Evolutionary conservation across 2,797 vertebrate genomes (phyloP), one percentile per base, ranked within the genome.

Genomic region (Coregonus sp.): DNA sequence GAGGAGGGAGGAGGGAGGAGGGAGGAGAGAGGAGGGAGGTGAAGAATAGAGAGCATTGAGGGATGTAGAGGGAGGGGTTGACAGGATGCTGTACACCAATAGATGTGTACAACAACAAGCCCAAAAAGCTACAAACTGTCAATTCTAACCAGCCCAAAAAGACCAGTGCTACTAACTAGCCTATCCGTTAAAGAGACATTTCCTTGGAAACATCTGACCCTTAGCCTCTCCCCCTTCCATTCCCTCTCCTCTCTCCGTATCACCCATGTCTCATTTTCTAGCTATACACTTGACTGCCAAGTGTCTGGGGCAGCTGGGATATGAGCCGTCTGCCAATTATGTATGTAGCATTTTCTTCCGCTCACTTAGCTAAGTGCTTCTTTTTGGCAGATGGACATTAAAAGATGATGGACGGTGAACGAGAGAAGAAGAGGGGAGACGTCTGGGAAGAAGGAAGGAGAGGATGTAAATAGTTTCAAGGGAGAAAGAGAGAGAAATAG

Each of bases 351-450:
- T 85, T 92, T 89, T 89, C 88, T 91, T 89, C 87, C 78, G 86
- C 90, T 90, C 89, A 91, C 91, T 93, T 92, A 91, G 88, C 88
- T 91, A 93, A 94, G 93, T 92, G 93, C 89, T 89, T 85, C 86
- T 91, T 85, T 90, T 92, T 92, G 89, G 89, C 90, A 92, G 87
- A 89, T 78, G 75, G 72, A 88, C 89, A 90, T 90, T 92, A 93
- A 92, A 88, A 91, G 85, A 92, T 91, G 93, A 93, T 92, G 85
- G 89, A 94, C 85, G 84, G 88, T 81, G 20, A 72, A 75, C 4
- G 6, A 31, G 65, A 61, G 74, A 59, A 4, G 2, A n/a, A 59
- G 56, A 18, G 56, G 6, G 18, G 18, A 15, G 5, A 73, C 63
- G 66, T 35, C 16, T 37, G 59, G 61, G n/a, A 71, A 20, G 47